Conservation (phyloP, 2,888 invertebrate genomes). For the Eubasilissa splendida region DNA sequence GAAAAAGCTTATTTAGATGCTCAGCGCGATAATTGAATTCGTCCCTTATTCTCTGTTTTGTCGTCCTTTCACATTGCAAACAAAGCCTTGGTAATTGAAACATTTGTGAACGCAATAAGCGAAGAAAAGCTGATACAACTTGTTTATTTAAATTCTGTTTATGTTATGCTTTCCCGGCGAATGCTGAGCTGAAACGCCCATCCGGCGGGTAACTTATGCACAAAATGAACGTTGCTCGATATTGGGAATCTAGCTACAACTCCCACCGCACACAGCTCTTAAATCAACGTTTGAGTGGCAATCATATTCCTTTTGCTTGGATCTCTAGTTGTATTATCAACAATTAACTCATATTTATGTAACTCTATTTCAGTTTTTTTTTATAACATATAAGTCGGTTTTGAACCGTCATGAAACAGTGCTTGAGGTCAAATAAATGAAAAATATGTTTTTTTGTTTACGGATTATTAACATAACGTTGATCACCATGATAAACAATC, state of each 20-base stretch:
- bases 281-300: not conserved
- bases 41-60: not conserved
- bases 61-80: slow-evolving; percentile 1
- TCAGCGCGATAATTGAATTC: slow-evolving; percentile 30
- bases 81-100: slow-evolving; percentile 37
- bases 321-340: not conserved
- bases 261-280: no score
- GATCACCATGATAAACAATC: no score
- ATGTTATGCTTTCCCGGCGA: slow-evolving; percentile 19
- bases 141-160: slow-evolving; percentile 20
- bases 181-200: slow-evolving; percentile 4
- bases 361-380: no score
- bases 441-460: no score
- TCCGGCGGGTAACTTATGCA: slow-evolving; percentile 11
- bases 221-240: not conserved
- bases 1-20: slow-evolving; percentile 1
- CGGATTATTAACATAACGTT: no score
- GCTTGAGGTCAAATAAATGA: no score
- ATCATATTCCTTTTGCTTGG: not conserved
- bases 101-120: slow-evolving; percentile 27
- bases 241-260: not conserved
- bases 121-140: slow-evolving; percentile 12
- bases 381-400: no score
- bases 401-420: no score
- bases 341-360: no score